A percentile compares a stretch with the other conserved stretches of the same genome.
Conservation (phyloP, 2,113 vertebrate species). For the Strigops habroptila region DNA sequence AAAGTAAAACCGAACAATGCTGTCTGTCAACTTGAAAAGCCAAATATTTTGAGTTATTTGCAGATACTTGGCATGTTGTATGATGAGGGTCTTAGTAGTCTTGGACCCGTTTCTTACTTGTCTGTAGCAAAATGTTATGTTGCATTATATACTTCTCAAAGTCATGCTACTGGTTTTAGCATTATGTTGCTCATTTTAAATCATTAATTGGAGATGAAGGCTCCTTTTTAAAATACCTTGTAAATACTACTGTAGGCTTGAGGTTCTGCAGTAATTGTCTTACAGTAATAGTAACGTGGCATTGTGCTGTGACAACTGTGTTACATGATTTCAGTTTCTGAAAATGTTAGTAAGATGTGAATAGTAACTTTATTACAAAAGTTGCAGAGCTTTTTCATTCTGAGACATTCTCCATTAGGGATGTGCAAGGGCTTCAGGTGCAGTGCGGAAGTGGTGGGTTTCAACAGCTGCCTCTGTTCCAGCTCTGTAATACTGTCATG, state of each 20-base stretch:
- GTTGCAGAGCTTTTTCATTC: background rate
- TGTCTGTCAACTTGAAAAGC: background rate
- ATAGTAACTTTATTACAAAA: background rate
- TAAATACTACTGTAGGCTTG: background rate
- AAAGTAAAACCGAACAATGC: background rate
- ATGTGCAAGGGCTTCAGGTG: background rate
- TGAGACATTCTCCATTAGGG: background rate
- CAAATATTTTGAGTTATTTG: background rate
- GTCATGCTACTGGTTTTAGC: background rate
- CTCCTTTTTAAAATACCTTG: background rate
- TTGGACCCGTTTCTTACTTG: background rate
- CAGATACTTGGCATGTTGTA: background rate
- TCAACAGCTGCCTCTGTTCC: background rate
- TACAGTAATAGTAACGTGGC: background rate
- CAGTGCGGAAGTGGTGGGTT: background rate
- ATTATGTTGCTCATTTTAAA: background rate
- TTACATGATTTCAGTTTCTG: background rate
- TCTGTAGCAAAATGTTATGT: background rate
- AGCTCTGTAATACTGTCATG: background rate
- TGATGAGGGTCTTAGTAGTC: background rate
- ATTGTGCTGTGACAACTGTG: background rate
- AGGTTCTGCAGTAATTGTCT: background rate
- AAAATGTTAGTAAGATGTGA: background rate
- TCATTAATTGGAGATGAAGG: background rate
- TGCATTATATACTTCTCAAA: background rate